Conservation (phyloP, 2,797 vertebrate species). For the Dicrostonyx torquatus region DNA sequence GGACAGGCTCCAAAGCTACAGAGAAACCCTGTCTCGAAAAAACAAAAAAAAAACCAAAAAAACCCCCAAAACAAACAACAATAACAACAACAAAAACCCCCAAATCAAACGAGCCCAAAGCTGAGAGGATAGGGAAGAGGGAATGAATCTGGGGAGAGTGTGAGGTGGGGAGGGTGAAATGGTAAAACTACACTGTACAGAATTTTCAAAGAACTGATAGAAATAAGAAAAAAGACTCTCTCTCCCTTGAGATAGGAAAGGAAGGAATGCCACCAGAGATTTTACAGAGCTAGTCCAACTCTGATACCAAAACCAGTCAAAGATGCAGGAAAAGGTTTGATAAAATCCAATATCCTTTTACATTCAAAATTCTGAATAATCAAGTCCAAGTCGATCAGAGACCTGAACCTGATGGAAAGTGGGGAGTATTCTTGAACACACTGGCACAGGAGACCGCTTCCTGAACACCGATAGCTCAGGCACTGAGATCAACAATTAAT, state of each 20-base stretch:
- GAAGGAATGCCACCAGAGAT: not conserved
- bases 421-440: too few relatives aligned
- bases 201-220: not conserved
- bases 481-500: too few relatives aligned
- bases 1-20: too few relatives aligned
- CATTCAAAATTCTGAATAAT: not conserved
- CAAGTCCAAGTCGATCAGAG: too few relatives aligned
- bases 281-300: not conserved
- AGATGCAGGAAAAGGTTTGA: not conserved
- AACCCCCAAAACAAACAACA: too few relatives aligned
- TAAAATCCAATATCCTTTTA: not conserved
- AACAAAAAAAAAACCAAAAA: too few relatives aligned
- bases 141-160: not conserved
- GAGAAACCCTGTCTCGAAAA: too few relatives aligned
- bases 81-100: too few relatives aligned
- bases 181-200: not conserved
- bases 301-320: not conserved
- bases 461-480: too few relatives aligned
- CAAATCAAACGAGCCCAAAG: too few relatives aligned
- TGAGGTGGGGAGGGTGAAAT: not conserved
- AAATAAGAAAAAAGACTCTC: not conserved
- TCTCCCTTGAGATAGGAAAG: not conserved
- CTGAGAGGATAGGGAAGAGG: not conserved
- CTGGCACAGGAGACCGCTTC: too few relatives aligned
- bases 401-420: too few relatives aligned